A percentile compares a stretch with the other conserved stretches of the same genome.
Conservation (phyloP, 1,140 invertebrate genomes). For the Pachypeltis micranthus region DNA sequence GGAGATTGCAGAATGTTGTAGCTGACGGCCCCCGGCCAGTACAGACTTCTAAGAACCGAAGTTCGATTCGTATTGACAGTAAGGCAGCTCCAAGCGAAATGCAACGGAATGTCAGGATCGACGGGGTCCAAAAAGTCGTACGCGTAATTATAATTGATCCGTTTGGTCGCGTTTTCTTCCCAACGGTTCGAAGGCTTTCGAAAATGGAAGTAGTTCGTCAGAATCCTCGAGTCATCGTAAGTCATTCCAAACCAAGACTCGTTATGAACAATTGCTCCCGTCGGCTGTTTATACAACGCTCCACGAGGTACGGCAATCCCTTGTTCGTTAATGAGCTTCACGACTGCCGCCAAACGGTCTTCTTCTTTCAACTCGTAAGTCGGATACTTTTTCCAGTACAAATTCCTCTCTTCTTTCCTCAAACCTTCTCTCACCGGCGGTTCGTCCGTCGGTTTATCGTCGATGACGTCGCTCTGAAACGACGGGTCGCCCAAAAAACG, state of each 20-base stretch:
- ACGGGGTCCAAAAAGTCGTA: slow-evolving; percentile 64
- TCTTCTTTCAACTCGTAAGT: slow-evolving; percentile 51
- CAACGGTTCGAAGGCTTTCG: slow-evolving; percentile 50
- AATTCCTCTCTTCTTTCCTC: not conserved
- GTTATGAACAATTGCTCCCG: slow-evolving; percentile 52
- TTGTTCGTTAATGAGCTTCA: slow-evolving; percentile 55
- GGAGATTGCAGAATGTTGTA: slow-evolving; percentile 53
- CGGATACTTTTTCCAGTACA: slow-evolving; percentile 3
- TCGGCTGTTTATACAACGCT: slow-evolving; percentile 49
- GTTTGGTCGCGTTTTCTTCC: slow-evolving; percentile 55
- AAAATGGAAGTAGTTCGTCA: slow-evolving; percentile 55
- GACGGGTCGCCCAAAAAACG: slow-evolving; percentile 45
- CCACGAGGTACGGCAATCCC: slow-evolving; percentile 56
- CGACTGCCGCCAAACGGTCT: slow-evolving; percentile 52
- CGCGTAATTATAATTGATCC: slow-evolving; percentile 61
- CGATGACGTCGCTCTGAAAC: slow-evolving; percentile 37
- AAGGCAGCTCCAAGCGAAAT: slow-evolving; percentile 47
- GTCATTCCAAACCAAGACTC: slow-evolving; percentile 50
- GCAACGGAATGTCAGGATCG: slow-evolving; percentile 46
- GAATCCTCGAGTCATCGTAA: slow-evolving; percentile 42
- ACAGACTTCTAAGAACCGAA: slow-evolving; percentile 48
- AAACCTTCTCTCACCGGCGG: slow-evolving; percentile 24
- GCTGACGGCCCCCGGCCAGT: slow-evolving; percentile 62
- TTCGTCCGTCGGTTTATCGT: slow-evolving; percentile 24
- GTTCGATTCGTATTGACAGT: slow-evolving; percentile 42